Evolutionary conservation across 2,888 invertebrate genomes (phyloP).

Genomic region (Smittia sp.): DNA sequence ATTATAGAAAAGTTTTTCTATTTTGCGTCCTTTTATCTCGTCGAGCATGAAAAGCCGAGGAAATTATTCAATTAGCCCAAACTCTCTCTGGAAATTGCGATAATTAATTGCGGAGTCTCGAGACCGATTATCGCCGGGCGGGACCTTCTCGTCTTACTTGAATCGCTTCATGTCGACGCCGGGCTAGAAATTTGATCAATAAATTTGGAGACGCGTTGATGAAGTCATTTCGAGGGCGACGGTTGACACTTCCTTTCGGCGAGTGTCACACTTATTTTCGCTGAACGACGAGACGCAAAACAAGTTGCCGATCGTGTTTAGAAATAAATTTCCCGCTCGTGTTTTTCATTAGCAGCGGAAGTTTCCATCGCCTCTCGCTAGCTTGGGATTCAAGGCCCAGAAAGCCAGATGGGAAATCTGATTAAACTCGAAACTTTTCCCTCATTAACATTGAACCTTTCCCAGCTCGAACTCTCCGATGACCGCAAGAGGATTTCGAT

Average conservation of each 20-base stretch:
- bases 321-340: too few relatives aligned
- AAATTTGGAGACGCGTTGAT: background rate
- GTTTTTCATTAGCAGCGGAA: too few relatives aligned
- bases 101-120: background rate
- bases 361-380: too few relatives aligned
- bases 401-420: too few relatives aligned
- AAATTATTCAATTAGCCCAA: constrained; percentile 7
- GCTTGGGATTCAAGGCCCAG: too few relatives aligned
- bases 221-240: background rate
- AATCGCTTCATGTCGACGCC: background rate
- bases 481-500: too few relatives aligned
- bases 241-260: background rate
- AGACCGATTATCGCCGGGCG: background rate
- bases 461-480: too few relatives aligned
- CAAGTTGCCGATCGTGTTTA: too few relatives aligned
- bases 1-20: background rate
- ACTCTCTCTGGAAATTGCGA: background rate
- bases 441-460: too few relatives aligned
- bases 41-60: background rate
- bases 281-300: too few relatives aligned
- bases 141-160: background rate
- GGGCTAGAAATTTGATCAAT: background rate
- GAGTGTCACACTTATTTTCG: too few relatives aligned
- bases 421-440: too few relatives aligned
- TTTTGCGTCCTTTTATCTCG: constrained; percentile 8